Percentiles rank a stretch among this genome's conserved stretches.
Evolutionary conservation across 2,113 vertebrate species (phyloP).

Genomic region (Nyctereutes procyonoides): DNA sequence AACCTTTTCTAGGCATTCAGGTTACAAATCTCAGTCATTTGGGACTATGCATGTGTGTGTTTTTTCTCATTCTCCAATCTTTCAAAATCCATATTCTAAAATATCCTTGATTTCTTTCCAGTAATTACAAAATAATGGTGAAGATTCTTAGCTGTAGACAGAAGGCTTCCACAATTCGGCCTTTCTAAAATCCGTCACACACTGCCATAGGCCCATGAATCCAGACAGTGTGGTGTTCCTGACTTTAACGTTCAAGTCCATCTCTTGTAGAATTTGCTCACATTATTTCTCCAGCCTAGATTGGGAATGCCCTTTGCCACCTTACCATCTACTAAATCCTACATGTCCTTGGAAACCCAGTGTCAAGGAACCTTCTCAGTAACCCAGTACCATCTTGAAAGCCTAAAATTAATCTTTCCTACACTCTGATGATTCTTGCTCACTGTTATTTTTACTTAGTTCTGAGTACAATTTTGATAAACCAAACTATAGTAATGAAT

Average conservation of each 20-base stretch:
- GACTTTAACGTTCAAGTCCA: accelerated
- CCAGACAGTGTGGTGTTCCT: accelerated
- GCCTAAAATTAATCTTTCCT: conserved; percentile 30
- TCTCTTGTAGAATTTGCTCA: accelerated
- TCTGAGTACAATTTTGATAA: background rate
- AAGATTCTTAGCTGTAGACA: background rate
- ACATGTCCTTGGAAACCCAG: background rate
- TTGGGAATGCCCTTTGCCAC: background rate
- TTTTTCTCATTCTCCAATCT: background rate
- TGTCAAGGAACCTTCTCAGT: background rate
- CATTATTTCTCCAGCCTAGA: background rate
- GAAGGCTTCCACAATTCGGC: background rate
- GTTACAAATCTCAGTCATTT: background rate
- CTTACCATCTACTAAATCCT: background rate
- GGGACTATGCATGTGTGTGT: background rate
- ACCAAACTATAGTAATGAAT: conserved; percentile 34
- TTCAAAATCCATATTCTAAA: background rate
- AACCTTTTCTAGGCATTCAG: background rate
- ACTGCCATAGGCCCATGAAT: accelerated
- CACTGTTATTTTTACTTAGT: background rate
- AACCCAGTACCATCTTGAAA: background rate
- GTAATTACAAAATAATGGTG: background rate
- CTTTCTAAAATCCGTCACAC: accelerated
- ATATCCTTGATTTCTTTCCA: background rate
- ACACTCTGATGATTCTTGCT: background rate